A percentile compares a stretch with the other conserved stretches of the same genome.
phyloP scores from a whole-genome alignment of 2,797 vertebrate genomes.

The Astyanax mexicanus region DNA sequence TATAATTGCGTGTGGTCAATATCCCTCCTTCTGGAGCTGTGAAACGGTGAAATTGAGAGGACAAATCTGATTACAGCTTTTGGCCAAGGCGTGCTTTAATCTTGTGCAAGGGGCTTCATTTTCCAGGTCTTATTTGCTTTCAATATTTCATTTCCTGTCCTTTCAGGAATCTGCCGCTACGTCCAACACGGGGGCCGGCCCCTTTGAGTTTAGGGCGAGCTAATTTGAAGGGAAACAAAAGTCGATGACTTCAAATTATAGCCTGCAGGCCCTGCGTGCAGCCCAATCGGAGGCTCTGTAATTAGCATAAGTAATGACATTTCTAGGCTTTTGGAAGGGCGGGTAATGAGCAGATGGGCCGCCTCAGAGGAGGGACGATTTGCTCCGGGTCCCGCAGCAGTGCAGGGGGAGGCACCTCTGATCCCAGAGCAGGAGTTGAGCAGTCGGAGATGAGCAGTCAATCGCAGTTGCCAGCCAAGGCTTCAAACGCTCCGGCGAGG shows the following conservation, averaged over 20 bases:
- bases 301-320: conserved; percentile 66
- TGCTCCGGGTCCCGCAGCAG: conserved; percentile 52
- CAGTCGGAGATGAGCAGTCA: conserved; percentile 28
- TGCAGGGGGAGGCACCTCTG: conserved; percentile 25
- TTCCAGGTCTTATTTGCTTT: conserved; percentile 33
- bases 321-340: conserved; percentile 57
- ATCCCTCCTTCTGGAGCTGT: conserved; percentile 13
- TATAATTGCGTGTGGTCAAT: conserved; percentile 1
- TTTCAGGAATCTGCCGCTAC: conserved; percentile 31
- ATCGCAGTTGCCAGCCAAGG: not conserved
- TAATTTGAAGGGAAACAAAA: conserved; percentile 54
- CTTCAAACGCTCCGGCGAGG: conserved; percentile 21
- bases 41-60: conserved; percentile 28
- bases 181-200: conserved; percentile 15
- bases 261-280: conserved; percentile 30
- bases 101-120: not conserved
- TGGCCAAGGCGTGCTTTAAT: not conserved
- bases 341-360: conserved; percentile 61
- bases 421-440: conserved; percentile 23
- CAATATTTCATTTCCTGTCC: conserved; percentile 44
- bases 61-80: conserved; percentile 21
- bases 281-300: conserved; percentile 56
- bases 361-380: conserved; percentile 49
- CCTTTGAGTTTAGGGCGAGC: conserved; percentile 42
- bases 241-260: conserved; percentile 60